Conservation (phyloP, 1,140 invertebrate genomes). For the Drosophila tropicalis region DNA sequence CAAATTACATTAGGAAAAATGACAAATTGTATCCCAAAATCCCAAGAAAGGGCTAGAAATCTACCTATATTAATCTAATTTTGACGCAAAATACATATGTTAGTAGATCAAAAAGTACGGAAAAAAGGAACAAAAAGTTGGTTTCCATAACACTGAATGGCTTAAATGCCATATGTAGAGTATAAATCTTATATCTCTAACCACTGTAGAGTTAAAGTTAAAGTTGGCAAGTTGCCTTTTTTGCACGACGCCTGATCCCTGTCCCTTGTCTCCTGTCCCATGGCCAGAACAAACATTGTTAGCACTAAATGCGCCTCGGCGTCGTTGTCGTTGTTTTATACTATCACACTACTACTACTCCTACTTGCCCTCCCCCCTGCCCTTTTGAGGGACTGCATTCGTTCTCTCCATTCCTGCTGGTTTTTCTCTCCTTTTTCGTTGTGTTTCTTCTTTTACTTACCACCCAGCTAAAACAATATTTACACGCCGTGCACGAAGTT, state of each 20-base stretch:
- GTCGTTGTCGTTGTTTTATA: constrained; percentile 61
- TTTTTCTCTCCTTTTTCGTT: background rate
- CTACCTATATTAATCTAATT: too few species aligned
- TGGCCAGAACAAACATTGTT: constrained; percentile 78
- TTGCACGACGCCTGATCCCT: constrained; percentile 64
- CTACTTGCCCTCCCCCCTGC: background rate
- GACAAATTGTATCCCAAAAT: too few species aligned
- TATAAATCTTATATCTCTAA: background rate
- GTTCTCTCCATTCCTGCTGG: background rate
- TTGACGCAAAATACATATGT: too few species aligned
- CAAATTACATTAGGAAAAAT: too few species aligned
- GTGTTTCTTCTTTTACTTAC: background rate
- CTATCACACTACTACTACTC: background rate
- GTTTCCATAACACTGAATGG: too few species aligned
- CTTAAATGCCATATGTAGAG: background rate
- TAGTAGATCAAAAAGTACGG: too few species aligned
- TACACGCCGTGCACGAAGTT: constrained; percentile 77
- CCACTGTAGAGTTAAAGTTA: constrained; percentile 6
- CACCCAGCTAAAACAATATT: constrained; percentile 60
- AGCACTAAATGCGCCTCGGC: constrained; percentile 70
- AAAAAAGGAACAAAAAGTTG: too few species aligned
- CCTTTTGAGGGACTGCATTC: background rate
- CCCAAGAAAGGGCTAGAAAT: too few species aligned
- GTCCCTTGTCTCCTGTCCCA: too few species aligned
- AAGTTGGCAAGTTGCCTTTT: constrained; percentile 24